A percentile compares a stretch with the other conserved stretches of the same genome.
These are phyloP conservation scores for Polyploca ridens DNA, from an alignment of 2,888 invertebrate species.

Conservation along the genomic window DNA sequence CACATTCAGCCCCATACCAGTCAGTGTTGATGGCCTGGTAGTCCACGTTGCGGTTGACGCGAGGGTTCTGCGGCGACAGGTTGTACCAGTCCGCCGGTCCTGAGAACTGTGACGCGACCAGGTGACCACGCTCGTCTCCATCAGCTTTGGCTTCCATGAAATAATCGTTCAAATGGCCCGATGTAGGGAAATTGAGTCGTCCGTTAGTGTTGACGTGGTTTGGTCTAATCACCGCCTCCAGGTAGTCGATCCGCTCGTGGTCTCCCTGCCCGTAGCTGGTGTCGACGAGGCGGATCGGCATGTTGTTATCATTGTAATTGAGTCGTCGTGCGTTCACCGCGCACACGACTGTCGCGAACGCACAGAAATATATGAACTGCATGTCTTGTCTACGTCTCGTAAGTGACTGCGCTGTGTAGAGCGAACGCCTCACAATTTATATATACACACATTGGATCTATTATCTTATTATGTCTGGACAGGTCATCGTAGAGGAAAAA, in stretches of 20 bases:
- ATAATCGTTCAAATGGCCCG: slow-evolving; percentile 6
- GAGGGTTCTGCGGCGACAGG: slow-evolving; percentile 21
- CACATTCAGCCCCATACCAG: slow-evolving; percentile 22
- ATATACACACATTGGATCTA: neutral
- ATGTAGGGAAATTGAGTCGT: slow-evolving; percentile 8
- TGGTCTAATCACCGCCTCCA: slow-evolving; percentile 1
- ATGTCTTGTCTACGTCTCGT: neutral
- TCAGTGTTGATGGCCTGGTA: slow-evolving; percentile 21
- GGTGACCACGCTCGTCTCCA: slow-evolving; percentile 23
- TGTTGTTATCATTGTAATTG: neutral
- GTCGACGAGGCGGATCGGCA: slow-evolving; percentile 3
- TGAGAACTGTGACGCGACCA: slow-evolving; percentile 22
- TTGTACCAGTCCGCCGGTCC: slow-evolving; percentile 22
- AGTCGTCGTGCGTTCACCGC: slow-evolving; percentile 3
- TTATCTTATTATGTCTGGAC: neutral
- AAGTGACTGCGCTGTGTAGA: neutral
- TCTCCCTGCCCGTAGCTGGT: slow-evolving; percentile 4
- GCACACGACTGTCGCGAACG: neutral
- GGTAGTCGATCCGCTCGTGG: slow-evolving; percentile 5
- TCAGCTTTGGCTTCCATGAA: neutral
- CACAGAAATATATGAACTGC: neutral
- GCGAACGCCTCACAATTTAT: neutral
- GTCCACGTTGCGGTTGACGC: slow-evolving; percentile 21
- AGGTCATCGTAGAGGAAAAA: neutral
- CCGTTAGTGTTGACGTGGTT: neutral